phyloP scores from a whole-genome alignment of 2,113 vertebrate species.

The Myrmophylax atrothorax region DNA sequence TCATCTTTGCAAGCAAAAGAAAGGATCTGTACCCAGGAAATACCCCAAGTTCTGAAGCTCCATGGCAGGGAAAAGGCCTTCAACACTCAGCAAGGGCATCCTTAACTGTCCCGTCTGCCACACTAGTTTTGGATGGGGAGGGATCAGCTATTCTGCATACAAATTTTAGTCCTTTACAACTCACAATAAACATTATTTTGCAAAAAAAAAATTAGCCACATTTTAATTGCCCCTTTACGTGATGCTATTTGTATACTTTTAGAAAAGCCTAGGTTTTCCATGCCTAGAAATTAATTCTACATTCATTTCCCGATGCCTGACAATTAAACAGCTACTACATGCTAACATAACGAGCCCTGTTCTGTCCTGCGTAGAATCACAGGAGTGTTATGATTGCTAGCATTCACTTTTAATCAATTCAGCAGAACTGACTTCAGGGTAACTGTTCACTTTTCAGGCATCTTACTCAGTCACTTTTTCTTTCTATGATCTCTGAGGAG shows the following conservation, averaged over 20 bases:
- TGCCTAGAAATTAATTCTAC: background rate
- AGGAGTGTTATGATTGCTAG: background rate
- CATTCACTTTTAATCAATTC: background rate
- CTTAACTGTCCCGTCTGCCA: background rate
- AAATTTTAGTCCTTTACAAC: background rate
- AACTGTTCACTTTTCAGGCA: background rate
- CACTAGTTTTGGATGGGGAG: rapidly evolving
- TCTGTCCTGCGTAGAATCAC: background rate
- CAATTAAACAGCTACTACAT: background rate
- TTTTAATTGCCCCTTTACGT: background rate
- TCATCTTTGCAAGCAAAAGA: background rate
- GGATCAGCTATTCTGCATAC: rapidly evolving
- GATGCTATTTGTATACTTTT: background rate
- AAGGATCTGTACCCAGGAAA: background rate
- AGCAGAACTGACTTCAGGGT: background rate
- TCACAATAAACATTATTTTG: background rate
- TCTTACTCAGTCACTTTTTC: background rate
- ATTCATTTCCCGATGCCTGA: background rate
- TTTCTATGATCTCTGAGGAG: rapidly evolving
- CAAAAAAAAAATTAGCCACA: background rate
- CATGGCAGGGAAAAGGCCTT: background rate
- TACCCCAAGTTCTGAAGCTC: rapidly evolving
- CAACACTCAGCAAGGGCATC: background rate
- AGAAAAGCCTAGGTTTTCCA: background rate
- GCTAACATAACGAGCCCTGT: background rate